Percentiles rank a stretch among this genome's conserved stretches.
These are phyloP conservation scores for Venustoraphidia nigricollis DNA, from an alignment of 2,888 invertebrate genomes.

Conservation along the genomic window DNA sequence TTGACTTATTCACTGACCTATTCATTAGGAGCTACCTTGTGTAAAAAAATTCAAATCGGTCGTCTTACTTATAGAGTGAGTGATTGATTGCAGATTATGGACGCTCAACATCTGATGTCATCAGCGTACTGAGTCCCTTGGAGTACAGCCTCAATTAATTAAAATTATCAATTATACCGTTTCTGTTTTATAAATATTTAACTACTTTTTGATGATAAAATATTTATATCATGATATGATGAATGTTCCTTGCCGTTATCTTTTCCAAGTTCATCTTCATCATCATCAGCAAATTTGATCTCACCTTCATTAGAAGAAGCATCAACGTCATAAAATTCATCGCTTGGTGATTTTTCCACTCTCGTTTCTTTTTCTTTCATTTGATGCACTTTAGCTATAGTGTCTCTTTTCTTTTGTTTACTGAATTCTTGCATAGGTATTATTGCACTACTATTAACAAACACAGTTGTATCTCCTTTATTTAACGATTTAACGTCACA, in stretches of 20 bases:
- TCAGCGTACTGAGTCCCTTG: no score
- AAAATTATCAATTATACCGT: neutral
- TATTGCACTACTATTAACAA: neutral
- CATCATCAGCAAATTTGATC: slow-evolving; percentile 57
- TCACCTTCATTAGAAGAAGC: slow-evolving; percentile 27
- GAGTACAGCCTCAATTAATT: neutral
- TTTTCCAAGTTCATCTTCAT: slow-evolving; percentile 30
- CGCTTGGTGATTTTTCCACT: slow-evolving; percentile 47
- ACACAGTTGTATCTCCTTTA: neutral
- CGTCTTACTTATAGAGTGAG: no score
- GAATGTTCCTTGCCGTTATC: slow-evolving; percentile 24
- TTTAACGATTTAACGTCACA: neutral
- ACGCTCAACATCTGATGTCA: no score
- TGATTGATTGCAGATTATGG: no score
- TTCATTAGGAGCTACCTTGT: no score
- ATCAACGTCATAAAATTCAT: slow-evolving; percentile 37
- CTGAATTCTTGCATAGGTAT: neutral
- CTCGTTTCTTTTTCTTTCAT: slow-evolving; percentile 44
- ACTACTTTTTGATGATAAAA: slow-evolving; percentile 23
- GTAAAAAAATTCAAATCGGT: no score
- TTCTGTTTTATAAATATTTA: neutral
- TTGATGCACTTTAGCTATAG: neutral
- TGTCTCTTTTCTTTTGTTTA: neutral
- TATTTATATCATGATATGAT: slow-evolving; percentile 27
- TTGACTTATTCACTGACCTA: no score